Conservation (phyloP, 2,888 invertebrate genomes). For the Rhopalosiphum nymphaeae region DNA sequence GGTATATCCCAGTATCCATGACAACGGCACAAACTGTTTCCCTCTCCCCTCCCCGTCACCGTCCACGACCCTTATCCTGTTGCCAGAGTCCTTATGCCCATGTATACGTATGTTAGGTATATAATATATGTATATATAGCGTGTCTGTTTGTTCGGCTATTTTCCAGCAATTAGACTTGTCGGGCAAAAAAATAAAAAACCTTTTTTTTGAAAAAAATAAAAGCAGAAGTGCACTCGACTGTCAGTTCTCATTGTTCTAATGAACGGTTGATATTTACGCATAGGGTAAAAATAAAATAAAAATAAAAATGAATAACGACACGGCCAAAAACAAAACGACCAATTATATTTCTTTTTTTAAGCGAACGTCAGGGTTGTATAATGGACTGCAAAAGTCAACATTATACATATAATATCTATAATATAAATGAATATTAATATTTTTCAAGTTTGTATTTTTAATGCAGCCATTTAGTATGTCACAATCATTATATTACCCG, state of each 20-base stretch:
- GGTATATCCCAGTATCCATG: slow-evolving; percentile 64
- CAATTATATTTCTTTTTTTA: not conserved
- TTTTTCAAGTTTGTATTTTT: not conserved
- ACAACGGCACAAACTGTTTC: slow-evolving; percentile 63
- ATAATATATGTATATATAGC: slow-evolving; percentile 37
- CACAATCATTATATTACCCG: not conserved
- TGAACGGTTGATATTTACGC: slow-evolving; percentile 59
- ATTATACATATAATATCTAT: not conserved
- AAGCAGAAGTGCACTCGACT: slow-evolving; percentile 45
- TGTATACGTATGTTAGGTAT: slow-evolving; percentile 22
- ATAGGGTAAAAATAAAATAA: slow-evolving; percentile 31
- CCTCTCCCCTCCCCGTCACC: not conserved
- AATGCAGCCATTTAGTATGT: not conserved
- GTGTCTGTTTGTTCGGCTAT: slow-evolving; percentile 61
- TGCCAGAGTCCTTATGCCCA: slow-evolving; percentile 36
- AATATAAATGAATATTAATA: not conserved
- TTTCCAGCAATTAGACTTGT: slow-evolving; percentile 65
- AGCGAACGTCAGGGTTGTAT: not conserved
- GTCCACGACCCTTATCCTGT: not conserved
- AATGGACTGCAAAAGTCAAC: not conserved
- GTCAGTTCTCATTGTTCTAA: slow-evolving; percentile 60
- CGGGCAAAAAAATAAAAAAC: slow-evolving; percentile 38
- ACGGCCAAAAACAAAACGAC: not conserved
- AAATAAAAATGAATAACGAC: slow-evolving; percentile 20
- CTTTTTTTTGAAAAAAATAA: slow-evolving; percentile 2